phyloP scores from a whole-genome alignment of 1,140 invertebrate species.

The Melipona quadrifasciata region DNA sequence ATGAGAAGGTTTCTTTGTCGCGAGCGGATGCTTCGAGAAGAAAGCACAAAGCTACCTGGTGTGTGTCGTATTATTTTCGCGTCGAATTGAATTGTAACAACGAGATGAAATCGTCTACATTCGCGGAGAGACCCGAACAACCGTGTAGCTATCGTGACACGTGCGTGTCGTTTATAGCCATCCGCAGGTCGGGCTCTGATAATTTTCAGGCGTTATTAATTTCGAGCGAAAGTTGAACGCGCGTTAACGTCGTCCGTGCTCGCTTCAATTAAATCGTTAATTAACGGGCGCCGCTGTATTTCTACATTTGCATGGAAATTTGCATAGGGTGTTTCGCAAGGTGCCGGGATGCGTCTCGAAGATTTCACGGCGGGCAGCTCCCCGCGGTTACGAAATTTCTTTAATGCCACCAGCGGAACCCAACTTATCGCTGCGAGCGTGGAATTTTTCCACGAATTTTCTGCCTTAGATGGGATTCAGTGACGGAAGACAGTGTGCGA shows the following conservation, averaged over 20 bases:
- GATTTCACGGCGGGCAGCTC: not conserved
- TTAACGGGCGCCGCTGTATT: conserved; percentile 15
- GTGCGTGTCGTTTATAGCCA: not conserved
- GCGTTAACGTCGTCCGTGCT: conserved; percentile 29
- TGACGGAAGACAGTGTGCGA: too few species aligned
- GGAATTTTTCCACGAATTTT: not conserved
- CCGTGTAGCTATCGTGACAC: too few species aligned
- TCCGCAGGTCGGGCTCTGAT: not conserved
- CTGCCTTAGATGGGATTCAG: not conserved
- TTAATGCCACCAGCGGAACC: not conserved
- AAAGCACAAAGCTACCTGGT: not conserved
- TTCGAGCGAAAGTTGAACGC: conserved; percentile 25
- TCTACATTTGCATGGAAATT: conserved; percentile 35
- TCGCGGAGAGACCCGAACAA: too few species aligned
- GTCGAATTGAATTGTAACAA: not conserved
- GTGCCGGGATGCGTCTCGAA: conserved; percentile 9
- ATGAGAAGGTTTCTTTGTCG: not conserved
- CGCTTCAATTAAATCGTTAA: conserved; percentile 46
- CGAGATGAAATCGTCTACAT: not conserved
- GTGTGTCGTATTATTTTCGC: not conserved
- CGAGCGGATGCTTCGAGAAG: not conserved
- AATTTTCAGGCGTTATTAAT: conserved; percentile 38
- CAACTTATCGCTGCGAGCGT: not conserved
- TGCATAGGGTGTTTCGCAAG: conserved; percentile 13
- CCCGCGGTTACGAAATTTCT: not conserved